phyloP scores from a whole-genome alignment of 2,797 vertebrate species.

The Cyclura pinguis region DNA sequence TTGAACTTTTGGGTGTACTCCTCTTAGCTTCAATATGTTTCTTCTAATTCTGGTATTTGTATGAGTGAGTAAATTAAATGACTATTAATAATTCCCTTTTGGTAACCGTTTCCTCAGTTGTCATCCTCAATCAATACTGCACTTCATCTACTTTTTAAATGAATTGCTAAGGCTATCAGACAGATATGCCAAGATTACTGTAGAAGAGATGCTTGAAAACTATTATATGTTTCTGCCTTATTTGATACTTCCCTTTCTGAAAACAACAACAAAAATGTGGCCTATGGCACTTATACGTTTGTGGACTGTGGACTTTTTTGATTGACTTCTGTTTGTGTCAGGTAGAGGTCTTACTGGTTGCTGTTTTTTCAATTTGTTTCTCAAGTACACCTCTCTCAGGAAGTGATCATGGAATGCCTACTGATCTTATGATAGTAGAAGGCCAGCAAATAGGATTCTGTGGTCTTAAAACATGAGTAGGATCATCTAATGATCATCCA shows the following conservation, averaged over 20 bases:
- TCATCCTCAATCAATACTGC: background rate
- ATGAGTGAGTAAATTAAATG: background rate
- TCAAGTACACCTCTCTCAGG: too few species aligned
- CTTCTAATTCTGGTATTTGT: background rate
- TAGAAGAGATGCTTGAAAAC: background rate
- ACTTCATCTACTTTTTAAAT: background rate
- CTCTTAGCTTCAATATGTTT: background rate
- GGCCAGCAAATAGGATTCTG: too few species aligned
- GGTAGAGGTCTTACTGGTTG: background rate
- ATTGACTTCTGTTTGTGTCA: background rate
- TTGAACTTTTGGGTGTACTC: background rate
- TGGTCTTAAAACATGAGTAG: too few species aligned
- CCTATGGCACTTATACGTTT: background rate
- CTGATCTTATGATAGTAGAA: too few species aligned
- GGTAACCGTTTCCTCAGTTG: background rate
- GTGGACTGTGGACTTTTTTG: background rate
- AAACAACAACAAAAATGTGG: background rate
- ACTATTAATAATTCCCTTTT: background rate
- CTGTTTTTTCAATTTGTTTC: too few species aligned
- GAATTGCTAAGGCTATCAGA: background rate
- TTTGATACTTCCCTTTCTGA: conserved; percentile 2
- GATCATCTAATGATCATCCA: too few species aligned
- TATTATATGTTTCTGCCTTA: background rate
- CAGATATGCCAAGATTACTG: background rate
- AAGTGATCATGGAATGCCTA: too few species aligned